Percentiles rank a stretch among this genome's conserved stretches.
Evolutionary conservation across 2,113 vertebrate genomes (phyloP).

Genomic region (Perognathus longimembris): DNA sequence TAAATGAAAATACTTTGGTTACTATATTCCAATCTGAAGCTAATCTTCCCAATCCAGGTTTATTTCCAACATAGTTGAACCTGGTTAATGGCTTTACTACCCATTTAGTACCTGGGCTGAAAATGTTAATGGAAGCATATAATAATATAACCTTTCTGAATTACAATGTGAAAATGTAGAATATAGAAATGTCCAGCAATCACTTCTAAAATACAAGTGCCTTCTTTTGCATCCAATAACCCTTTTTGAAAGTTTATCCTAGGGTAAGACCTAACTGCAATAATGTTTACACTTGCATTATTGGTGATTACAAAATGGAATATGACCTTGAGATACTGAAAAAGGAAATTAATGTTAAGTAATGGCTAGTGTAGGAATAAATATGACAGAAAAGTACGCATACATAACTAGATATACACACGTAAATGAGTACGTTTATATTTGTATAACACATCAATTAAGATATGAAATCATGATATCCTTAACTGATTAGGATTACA

Average conservation of each 20-base stretch:
- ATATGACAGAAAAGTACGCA: not conserved
- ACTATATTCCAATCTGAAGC: not conserved
- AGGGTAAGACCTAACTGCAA: conserved; percentile 39
- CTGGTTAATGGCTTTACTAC: not conserved
- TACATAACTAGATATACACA: not conserved
- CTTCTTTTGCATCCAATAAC: conserved; percentile 25
- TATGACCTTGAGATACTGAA: conserved; percentile 1
- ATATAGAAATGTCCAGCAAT: not conserved
- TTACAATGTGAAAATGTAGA: not conserved
- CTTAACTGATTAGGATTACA: conserved; percentile 29
- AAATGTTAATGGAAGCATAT: not conserved
- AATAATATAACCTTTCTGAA: conserved; percentile 28
- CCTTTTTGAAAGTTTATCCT: conserved; percentile 30
- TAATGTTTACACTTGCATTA: conserved; percentile 7
- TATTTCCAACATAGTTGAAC: not conserved
- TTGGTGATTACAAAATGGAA: not conserved
- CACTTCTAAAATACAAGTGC: conserved; percentile 47
- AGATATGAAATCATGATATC: not conserved
- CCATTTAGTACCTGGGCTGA: not conserved
- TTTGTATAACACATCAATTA: not conserved
- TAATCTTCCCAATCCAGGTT: not conserved
- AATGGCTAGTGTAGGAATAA: not conserved
- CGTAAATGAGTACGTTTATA: not conserved
- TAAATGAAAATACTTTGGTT: conserved; percentile 2
- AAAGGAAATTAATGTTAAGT: not conserved